These are phyloP conservation scores for Brachionus rotundiformis DNA, from an alignment of 1,140 invertebrate genomes.

Conservation along the genomic window DNA sequence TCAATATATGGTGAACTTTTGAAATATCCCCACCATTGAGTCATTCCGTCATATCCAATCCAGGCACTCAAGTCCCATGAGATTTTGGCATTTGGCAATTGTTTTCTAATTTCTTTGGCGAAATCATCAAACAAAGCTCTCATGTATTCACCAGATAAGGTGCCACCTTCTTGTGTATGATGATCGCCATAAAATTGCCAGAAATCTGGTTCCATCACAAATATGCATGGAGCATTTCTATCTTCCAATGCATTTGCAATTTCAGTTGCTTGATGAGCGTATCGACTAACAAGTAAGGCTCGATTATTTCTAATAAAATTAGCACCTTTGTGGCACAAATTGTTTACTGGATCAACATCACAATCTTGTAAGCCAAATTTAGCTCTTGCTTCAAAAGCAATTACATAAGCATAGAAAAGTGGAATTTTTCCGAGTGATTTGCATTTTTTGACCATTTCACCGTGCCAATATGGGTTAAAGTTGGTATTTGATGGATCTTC, in stretches of 20 bases:
- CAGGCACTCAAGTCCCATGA: slow-evolving; percentile 15
- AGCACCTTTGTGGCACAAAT: slow-evolving; percentile 30
- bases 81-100: slow-evolving; percentile 10
- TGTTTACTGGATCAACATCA: slow-evolving; percentile 5
- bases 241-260: background rate
- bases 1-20: slow-evolving; percentile 6
- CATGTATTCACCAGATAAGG: slow-evolving; percentile 14
- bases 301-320: background rate
- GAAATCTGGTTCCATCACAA: slow-evolving; percentile 28
- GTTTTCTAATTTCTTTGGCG: background rate
- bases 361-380: background rate
- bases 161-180: slow-evolving; percentile 12
- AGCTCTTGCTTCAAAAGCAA: slow-evolving; percentile 40
- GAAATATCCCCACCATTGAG: slow-evolving; percentile 30
- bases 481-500: background rate
- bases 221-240: background rate
- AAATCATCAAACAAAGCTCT: slow-evolving; percentile 21
- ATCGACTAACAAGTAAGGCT: background rate
- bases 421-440: slow-evolving; percentile 14
- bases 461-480: slow-evolving; percentile 30
- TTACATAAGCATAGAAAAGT: slow-evolving; percentile 4
- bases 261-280: slow-evolving; percentile 20
- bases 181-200: slow-evolving; percentile 36
- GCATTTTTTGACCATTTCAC: background rate
- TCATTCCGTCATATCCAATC: slow-evolving; percentile 3